Evolutionary conservation across 2,888 invertebrate genomes (phyloP).

Genomic region (Scaptomyza polygonia): DNA sequence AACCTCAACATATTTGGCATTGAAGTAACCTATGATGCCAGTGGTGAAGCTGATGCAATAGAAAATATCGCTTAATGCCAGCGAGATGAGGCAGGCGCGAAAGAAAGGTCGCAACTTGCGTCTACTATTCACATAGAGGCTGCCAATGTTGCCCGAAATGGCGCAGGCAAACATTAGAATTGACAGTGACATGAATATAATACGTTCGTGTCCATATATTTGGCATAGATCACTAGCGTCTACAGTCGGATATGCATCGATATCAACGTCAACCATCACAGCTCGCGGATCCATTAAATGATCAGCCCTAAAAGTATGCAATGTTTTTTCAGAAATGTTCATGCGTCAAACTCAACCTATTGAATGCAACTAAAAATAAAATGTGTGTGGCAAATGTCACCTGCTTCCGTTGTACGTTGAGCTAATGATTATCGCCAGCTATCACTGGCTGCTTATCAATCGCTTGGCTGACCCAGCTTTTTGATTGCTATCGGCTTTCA

Average conservation of each 20-base stretch:
- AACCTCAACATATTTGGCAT: constrained; percentile 68
- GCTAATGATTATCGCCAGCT: constrained; percentile 41
- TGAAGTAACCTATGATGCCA: constrained; percentile 78
- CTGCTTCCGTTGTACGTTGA: constrained; percentile 30
- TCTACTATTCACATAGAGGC: constrained; percentile 71
- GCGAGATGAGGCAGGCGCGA: constrained; percentile 85
- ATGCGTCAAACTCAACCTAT: constrained; percentile 8
- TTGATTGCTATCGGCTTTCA: constrained; percentile 53
- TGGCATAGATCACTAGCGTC: constrained; percentile 54
- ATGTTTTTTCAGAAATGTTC: constrained; percentile 1
- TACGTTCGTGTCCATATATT: constrained; percentile 48
- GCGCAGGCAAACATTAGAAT: constrained; percentile 58
- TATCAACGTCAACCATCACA: constrained; percentile 7
- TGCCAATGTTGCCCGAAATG: constrained; percentile 70
- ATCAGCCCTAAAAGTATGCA: constrained; percentile 58
- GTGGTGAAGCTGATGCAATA: constrained; percentile 72
- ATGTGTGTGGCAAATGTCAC: constrained; percentile 14
- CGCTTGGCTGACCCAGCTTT: constrained; percentile 23
- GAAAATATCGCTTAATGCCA: constrained; percentile 85
- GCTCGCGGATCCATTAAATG: constrained; percentile 49
- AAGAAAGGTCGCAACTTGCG: constrained; percentile 86
- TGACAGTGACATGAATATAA: constrained; percentile 57
- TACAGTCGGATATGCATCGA: constrained; percentile 46
- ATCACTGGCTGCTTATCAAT: constrained; percentile 48
- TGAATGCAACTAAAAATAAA: constrained; percentile 32